Conservation (phyloP, 64 coral and sea anemone genomes). For the Trachythela sp. region DNA sequence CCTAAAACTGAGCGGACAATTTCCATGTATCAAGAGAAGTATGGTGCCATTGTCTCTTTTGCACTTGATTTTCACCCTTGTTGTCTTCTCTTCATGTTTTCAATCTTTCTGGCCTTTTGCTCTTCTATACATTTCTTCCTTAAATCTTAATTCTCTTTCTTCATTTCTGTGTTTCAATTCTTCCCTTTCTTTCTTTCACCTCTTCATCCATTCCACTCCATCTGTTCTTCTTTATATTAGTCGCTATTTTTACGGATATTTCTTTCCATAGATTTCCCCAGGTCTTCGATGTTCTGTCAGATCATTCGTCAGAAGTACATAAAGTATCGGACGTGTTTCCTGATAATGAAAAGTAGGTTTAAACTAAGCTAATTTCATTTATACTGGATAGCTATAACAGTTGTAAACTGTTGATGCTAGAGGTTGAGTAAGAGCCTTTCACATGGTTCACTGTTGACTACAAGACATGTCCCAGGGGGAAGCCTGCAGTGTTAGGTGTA, state of each 20-base stretch:
- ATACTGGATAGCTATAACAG: too few relatives aligned
- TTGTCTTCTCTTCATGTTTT: background rate
- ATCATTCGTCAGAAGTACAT: constrained; percentile 29
- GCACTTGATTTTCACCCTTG: too few relatives aligned
- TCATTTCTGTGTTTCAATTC: background rate
- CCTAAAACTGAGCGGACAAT: constrained; percentile 60
- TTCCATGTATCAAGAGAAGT: constrained; percentile 70
- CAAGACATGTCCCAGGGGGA: too few relatives aligned
- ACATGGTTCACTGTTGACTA: too few relatives aligned
- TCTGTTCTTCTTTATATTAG: background rate
- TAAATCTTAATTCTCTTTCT: too few relatives aligned
- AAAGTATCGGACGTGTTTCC: constrained; percentile 56
- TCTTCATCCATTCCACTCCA: background rate
- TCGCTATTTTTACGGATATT: background rate
- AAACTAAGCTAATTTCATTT: background rate
- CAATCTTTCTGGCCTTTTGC: too few relatives aligned
- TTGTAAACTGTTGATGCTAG: too few relatives aligned
- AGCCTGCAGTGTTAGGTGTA: too few relatives aligned
- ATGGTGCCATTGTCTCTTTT: background rate
- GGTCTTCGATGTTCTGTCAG: constrained; percentile 68
- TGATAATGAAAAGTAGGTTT: constrained; percentile 48
- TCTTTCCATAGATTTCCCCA: constrained; percentile 70
- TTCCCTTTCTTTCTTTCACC: too few relatives aligned
- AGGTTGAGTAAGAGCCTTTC: too few relatives aligned
- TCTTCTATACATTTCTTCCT: too few relatives aligned